Percentiles rank a stretch among this genome's conserved stretches.
phyloP scores from a whole-genome alignment of 1,140 invertebrate genomes.

The Odontomachus brunneus region DNA sequence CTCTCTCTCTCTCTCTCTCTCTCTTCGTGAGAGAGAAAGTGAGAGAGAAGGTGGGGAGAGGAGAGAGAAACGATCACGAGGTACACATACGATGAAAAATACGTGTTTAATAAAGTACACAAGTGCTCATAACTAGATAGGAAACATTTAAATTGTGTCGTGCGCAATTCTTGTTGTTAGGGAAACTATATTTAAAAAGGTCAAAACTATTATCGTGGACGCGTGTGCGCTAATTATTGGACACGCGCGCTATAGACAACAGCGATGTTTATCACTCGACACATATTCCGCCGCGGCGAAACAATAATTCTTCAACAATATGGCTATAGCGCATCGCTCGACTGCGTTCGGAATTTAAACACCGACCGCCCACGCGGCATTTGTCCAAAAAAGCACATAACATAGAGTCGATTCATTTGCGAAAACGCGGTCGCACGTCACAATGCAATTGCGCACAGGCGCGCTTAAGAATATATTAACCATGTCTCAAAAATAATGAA shows the following conservation, averaged over 20 bases:
- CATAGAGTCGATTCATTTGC: background rate
- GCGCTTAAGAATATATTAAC: too few species aligned
- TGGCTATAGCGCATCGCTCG: background rate
- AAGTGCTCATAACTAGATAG: too few species aligned
- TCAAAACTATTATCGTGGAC: background rate
- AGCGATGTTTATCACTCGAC: background rate
- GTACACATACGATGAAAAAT: background rate
- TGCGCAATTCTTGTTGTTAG: too few species aligned
- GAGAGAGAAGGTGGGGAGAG: constrained; percentile 12
- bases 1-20: background rate
- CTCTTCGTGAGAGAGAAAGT: background rate
- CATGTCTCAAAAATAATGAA: too few species aligned
- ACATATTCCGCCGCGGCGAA: background rate
- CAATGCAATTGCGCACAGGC: background rate
- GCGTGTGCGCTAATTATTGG: background rate
- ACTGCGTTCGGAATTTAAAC: constrained; percentile 14
- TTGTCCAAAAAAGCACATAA: background rate
- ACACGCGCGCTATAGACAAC: background rate
- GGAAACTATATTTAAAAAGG: too few species aligned
- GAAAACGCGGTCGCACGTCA: background rate
- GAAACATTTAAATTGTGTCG: too few species aligned
- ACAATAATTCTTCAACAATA: background rate
- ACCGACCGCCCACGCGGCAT: background rate
- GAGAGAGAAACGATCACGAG: background rate
- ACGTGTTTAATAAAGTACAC: too few species aligned